Evolutionary conservation across 2,113 vertebrate genomes (phyloP), one percentile per base, ranked within the genome.

Genomic region (Mesitornis unicolor): DNA sequence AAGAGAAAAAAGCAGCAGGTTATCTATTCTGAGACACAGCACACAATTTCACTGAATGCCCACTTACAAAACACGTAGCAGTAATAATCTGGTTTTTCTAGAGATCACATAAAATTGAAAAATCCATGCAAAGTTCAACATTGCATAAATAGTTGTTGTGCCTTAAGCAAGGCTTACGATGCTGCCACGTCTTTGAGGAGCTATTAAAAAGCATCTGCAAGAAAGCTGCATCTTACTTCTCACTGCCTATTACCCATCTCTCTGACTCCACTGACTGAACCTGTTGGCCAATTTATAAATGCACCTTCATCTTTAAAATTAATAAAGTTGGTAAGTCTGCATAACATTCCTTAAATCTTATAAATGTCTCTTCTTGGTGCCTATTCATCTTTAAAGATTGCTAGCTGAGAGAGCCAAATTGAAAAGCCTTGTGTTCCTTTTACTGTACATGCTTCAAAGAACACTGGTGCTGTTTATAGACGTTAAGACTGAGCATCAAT

Each of bases 371-470:
- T 64, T 82, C 84, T 65, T 73, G 40, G 40, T 75, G 38, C 35
- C 51, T 85, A 56, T 83, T 50, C 64, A 60, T 60, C 48, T 70
- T 78, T 71, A 47, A 87, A 91, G 85, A 65, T 25, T 70, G 45
- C 36, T 84, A 36, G 43, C 48, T 40, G 20, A 48, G 1, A 38
- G 45, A 48, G 16, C 26, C 50, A 77, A 54, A 65, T 5, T 31
- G 42, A 50, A 90, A 73, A 86, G 36, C 29, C 61, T 60, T 20
- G 21, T 36, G 21, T 42, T 88, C n/a, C 38, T 65, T 65, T 54
- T 5, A 25, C 33, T 60, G 65, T 10, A 17, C 9, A 5, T 28
- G 57, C 75, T 73, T 92, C 67, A 42, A 45, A 80, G 85, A 80
- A 19, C 63, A 77, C 35, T 3, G 31, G 33, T 57, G 50, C 16